Evolutionary conservation across 2,797 vertebrate species (phyloP), one percentile per base, ranked within the genome.

Genomic region (Cynodonichthys magdalenae): DNA sequence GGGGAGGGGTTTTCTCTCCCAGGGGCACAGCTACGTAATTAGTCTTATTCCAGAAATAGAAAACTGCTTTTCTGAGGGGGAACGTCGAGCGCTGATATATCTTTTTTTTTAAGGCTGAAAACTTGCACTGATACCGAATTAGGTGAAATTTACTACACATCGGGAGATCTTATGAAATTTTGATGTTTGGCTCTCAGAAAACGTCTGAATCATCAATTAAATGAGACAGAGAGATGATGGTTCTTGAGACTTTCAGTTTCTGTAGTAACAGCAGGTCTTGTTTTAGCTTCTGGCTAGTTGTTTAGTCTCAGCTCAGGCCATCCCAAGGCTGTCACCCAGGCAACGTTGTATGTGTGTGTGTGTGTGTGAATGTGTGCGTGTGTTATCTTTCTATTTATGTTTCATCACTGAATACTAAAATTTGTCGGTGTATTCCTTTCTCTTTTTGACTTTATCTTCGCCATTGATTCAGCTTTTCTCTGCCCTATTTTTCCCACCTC

Each of bases 1-100:
- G 41, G 12, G 41, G 45, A 81, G 80, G 80, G 81, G 74, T 84
- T 85, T 82, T 89, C 83, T 86, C 41, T 87, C 86, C 84, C 83
- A 74, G 69, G 87, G 87, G 89, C 77, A 73, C 55, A 71, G 82
- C 80, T 86, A 86, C 78, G 87, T 90, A 89, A 91, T 90, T 90
- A 89, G 90, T 88, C 88, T 79, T 81, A 81, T 70, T 81, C 87
- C 86, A 79, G 85, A 89, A 90, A 91, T 91, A 91, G 90, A 90
- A 90, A 90, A 90, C 83, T 87, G 88, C 81, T 89, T 90, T 89
- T 83, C 83, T 75, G 80, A 84, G 82, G 80, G 85, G 8, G 29
- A 6, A 89, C 80, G 77, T 82, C 80, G 80, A 80, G 61, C 77
- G 82, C 74, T 59, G 69, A 75, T 9, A 10, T 36, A 36, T 36